Conservation (phyloP, 2,113 vertebrate genomes). For the Copsychus sechellarum region DNA sequence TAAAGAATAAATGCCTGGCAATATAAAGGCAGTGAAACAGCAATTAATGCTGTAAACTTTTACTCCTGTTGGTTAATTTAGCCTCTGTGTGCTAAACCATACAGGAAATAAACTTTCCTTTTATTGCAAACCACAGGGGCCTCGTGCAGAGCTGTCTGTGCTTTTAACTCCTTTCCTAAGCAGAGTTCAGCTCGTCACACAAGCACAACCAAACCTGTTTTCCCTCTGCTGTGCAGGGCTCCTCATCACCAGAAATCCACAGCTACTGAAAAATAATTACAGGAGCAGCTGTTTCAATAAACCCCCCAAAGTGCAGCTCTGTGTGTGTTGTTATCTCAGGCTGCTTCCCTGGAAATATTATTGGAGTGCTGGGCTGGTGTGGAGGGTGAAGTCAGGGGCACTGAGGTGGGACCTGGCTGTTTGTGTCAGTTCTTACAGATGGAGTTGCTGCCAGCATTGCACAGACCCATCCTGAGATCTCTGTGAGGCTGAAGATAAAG, state of each 20-base stretch:
- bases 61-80: neutral
- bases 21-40: neutral
- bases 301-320: neutral
- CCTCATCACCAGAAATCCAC: neutral
- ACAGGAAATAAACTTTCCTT: constrained; percentile 11
- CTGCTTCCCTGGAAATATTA: neutral
- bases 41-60: constrained; percentile 29
- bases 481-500: neutral
- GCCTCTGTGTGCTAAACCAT: neutral
- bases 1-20: neutral
- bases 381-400: neutral
- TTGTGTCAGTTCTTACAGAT: neutral
- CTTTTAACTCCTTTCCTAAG: neutral
- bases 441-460: neutral
- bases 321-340: neutral
- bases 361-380: rapidly evolving
- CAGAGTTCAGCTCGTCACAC: neutral
- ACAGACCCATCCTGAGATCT: neutral
- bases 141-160: neutral
- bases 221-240: neutral
- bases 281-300: neutral
- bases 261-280: neutral
- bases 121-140: neutral
- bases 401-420: neutral
- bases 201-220: neutral